These are phyloP conservation scores for Tribolium castaneum DNA, from an alignment of 1,140 invertebrate genomes.

Conservation along the genomic window DNA sequence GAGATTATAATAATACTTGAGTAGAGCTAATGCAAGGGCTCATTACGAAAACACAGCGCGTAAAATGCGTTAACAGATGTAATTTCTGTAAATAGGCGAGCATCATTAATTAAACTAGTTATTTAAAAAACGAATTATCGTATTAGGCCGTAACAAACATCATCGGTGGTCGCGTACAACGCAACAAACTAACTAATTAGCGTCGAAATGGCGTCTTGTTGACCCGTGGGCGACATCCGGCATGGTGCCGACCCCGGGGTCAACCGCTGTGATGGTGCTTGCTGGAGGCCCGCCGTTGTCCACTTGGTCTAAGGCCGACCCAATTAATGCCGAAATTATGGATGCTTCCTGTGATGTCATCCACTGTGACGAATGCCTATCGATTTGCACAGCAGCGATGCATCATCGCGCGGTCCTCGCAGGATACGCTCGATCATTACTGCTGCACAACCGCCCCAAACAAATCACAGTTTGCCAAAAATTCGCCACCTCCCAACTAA, in stretches of 20 bases:
- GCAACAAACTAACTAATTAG: constrained; percentile 36
- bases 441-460: not conserved
- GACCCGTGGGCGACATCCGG: constrained; percentile 39
- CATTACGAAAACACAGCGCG: constrained; percentile 1
- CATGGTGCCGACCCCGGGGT: constrained; percentile 33
- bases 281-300: constrained; percentile 15
- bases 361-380: constrained; percentile 14
- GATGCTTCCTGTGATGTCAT: constrained; percentile 39
- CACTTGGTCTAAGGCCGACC: constrained; percentile 12
- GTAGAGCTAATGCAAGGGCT: not conserved
- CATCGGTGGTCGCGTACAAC: constrained; percentile 2
- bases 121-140: constrained; percentile 35
- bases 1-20: not conserved
- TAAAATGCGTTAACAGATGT: constrained; percentile 7
- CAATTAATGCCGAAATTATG: not conserved
- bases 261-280: constrained; percentile 23
- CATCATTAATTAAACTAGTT: constrained; percentile 17
- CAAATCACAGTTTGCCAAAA: no score
- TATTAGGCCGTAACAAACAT: constrained; percentile 3
- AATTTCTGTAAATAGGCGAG: constrained; percentile 17
- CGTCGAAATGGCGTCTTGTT: constrained; percentile 30
- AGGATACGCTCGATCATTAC: not conserved
- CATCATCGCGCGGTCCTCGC: not conserved
- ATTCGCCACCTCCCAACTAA: no score
- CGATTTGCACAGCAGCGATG: not conserved